These are phyloP conservation scores for Scylla paramamosain DNA, from an alignment of 1,140 invertebrate species.

Conservation along the genomic window DNA sequence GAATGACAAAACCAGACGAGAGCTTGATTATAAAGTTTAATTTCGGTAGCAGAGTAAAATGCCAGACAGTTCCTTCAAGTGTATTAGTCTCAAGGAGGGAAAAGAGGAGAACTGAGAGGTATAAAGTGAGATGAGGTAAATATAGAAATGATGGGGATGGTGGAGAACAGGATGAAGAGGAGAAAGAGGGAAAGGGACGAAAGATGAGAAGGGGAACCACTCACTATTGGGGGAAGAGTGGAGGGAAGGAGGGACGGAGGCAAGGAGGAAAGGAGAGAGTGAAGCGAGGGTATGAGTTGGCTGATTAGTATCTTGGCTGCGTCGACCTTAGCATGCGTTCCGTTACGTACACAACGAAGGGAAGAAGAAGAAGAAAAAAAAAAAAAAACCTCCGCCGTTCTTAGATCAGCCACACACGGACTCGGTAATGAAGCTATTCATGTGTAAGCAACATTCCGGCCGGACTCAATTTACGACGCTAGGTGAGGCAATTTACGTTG, in stretches of 20 bases:
- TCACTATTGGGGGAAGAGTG: neutral
- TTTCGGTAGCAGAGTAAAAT: neutral
- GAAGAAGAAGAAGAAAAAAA: constrained; percentile 11
- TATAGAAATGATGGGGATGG: neutral
- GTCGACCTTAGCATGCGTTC: constrained; percentile 52
- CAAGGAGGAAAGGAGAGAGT: neutral
- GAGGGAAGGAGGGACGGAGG: neutral
- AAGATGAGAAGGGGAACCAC: neutral
- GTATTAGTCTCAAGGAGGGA: neutral
- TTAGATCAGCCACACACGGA: constrained; percentile 52
- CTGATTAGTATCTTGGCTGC: constrained; percentile 47
- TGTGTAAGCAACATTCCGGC: constrained; percentile 47
- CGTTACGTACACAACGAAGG: constrained; percentile 46
- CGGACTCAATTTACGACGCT: constrained; percentile 51
- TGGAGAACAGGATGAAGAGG: neutral
- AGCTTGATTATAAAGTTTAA: neutral
- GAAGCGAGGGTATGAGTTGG: neutral
- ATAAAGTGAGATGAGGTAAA: constrained; percentile 1
- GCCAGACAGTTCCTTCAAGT: neutral
- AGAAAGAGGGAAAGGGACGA: constrained; percentile 16
- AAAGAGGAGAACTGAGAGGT: neutral
- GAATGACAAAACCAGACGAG: neutral
- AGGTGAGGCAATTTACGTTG: constrained; percentile 53
- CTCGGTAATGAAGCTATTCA: constrained; percentile 62
- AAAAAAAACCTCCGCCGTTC: constrained; percentile 36